phyloP scores from a whole-genome alignment of 2,797 vertebrate species.

The Pipistrellus kuhlii region DNA sequence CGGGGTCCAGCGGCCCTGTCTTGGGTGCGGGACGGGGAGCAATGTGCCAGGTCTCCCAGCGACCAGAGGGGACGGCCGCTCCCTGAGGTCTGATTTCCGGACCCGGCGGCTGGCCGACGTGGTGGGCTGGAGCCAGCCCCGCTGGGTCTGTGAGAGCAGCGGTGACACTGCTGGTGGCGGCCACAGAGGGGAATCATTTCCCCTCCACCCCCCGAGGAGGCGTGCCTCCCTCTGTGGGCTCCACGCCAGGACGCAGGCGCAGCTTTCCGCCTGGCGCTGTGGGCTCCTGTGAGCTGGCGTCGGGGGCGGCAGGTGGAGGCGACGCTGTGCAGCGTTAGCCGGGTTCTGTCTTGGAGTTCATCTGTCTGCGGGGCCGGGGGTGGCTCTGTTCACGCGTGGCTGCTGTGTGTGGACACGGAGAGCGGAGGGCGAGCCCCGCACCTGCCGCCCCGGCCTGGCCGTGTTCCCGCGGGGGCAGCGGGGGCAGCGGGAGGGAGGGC shows the following conservation, averaged over 20 bases:
- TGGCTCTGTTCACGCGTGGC: neutral
- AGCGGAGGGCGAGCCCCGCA: accelerated
- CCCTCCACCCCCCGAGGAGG: neutral
- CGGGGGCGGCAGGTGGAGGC: neutral
- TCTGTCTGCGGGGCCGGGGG: neutral
- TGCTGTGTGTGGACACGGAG: accelerated
- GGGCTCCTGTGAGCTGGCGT: accelerated
- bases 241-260: accelerated
- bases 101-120: no score
- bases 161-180: no score
- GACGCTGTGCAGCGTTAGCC: accelerated
- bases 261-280: no score
- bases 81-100: neutral
- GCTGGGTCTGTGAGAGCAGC: no score
- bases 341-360: neutral
- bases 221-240: neutral
- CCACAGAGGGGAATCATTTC: no score
- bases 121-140: accelerated
- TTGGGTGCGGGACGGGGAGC: neutral
- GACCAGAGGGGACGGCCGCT: accelerated
- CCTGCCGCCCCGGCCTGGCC: neutral
- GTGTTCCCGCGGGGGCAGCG: neutral
- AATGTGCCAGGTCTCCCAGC: neutral
- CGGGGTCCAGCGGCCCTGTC: neutral
- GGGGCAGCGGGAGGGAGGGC: neutral